Base-by-base conservation (phyloP, 1,140 invertebrate genomes). In the Drosophila tsacasi region DNA sequence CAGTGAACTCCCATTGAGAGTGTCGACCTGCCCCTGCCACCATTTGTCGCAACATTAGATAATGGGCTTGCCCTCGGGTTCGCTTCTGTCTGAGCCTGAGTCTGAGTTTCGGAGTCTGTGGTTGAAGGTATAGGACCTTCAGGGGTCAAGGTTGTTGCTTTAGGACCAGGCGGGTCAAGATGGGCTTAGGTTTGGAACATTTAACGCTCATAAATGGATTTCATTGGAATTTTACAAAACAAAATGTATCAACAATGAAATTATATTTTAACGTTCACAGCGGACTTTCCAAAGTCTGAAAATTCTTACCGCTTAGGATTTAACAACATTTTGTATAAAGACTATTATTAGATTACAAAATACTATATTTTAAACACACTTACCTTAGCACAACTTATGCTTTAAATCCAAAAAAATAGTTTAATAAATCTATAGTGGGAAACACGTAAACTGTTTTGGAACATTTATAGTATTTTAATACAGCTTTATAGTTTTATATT, bases 1-100 rank as follows among this genome's bases (percentile, higher is more conserved):
- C 85, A 90, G 76, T 90, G 85, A 90, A 91, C 85, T 72, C 59
- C 54, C 47, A 37, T 46, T 23, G 52, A 67, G 64, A 74, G 78
- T 46, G 62, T 55, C 65, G 64, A 65, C 27, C 46, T 67, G 49
- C 47, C 47, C 49, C 69, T 55, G 52, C 52, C 52, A 37, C 47
- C 47, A 72, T 75, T 89, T 47, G 73, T 55, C 47, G 50, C 44
- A 82, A 55, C 67, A 71, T 85, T 90, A 82, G 85, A 76, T 90
- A 85, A 89, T 76, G 50, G 54, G 44, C 52, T 63, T 71, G 61
- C 76, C 83, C 73, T 75, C 72, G 37, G 40, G 54, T 47, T 64
- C 30, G 50, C 37, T 10, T 30, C 21, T 69, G 54, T 40, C 40
- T 60, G 35, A 25, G 30, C 19, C 49, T 50, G n/a, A n/a, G n/a